Evolutionary conservation across 2,888 invertebrate species (phyloP), one percentile per base, ranked within the genome.

Genomic region (Coelinius sp.): DNA sequence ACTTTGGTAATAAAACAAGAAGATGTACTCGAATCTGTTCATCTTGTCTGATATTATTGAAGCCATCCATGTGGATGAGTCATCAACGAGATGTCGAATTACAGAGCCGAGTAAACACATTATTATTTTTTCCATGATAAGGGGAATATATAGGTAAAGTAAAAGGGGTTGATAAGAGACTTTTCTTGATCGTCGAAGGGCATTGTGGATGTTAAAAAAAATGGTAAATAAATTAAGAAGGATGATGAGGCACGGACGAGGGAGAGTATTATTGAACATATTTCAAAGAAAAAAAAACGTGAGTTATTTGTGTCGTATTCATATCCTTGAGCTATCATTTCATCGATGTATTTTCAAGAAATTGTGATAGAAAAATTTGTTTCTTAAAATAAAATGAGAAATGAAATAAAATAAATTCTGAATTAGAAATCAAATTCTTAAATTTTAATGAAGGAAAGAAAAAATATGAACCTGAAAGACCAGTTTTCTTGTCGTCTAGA

Each of bases 171-270:
- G 38, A 14, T 14, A 31, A 14, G 17, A 8, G 20, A 63, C 70
- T 62, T 68, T 49, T 66, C 49, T 73, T 71, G 73, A 67, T 71
- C 76, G 67, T 68, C 67, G 70, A 66, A 73, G 70, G 70, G 73
- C 68, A 67, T 62, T 17, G n/a, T 17, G 27, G 12, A 46, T 52
- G 38, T 67, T 62, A 71, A 38, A 49, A 63, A n/a, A 71, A 71
- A 68, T 49, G 49, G 52, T 49, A 24, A 67, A 52, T 71, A 25
- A 49, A n/a, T n/a, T n/a, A n/a, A n/a, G n/a, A n/a, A 27, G 41
- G 27, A 20, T 31, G 27, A 56, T 56, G 44, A 70, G 27, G 20
- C 31, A n/a, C 12, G 27, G 27, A 65, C 63, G 53, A 70, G 63
- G 46, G 63, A 35, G 35, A 35, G 35, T 10, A 10, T 10, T 10